Conservation (phyloP, 1,140 invertebrate genomes). For the Phymastichus coffea region DNA sequence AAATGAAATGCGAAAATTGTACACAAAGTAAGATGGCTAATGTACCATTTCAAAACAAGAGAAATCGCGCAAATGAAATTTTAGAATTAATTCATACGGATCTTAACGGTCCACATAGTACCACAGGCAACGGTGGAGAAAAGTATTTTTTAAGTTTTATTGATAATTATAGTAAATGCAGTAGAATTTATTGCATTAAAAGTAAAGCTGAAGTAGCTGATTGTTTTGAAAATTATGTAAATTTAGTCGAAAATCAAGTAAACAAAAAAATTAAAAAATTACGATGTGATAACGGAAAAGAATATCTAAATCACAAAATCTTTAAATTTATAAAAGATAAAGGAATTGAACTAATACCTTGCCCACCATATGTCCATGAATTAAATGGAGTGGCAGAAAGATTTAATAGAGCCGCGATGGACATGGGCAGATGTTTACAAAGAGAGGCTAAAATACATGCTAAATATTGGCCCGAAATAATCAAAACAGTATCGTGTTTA, state of each 20-base stretch:
- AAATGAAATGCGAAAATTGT: conserved; percentile 4
- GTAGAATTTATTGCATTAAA: background rate
- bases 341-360: conserved; percentile 7
- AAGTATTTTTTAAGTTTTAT: no score
- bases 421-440: no score
- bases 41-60: background rate
- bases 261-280: background rate
- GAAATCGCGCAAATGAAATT: no score
- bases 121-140: no score
- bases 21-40: conserved; percentile 5
- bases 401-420: conserved; percentile 8
- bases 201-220: background rate
- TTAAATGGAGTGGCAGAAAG: conserved; percentile 8
- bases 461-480: no score
- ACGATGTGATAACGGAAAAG: background rate
- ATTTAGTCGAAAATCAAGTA: background rate
- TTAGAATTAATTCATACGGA: no score
- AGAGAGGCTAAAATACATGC: background rate
- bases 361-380: conserved; percentile 5
- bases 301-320: no score
- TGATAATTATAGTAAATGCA: no score
- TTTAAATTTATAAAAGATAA: conserved; percentile 5
- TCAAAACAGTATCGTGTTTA: background rate
- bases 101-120: no score
- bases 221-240: background rate